Evolutionary conservation across 1,140 invertebrate genomes (phyloP).

Genomic region (Metaphire vulgaris): DNA sequence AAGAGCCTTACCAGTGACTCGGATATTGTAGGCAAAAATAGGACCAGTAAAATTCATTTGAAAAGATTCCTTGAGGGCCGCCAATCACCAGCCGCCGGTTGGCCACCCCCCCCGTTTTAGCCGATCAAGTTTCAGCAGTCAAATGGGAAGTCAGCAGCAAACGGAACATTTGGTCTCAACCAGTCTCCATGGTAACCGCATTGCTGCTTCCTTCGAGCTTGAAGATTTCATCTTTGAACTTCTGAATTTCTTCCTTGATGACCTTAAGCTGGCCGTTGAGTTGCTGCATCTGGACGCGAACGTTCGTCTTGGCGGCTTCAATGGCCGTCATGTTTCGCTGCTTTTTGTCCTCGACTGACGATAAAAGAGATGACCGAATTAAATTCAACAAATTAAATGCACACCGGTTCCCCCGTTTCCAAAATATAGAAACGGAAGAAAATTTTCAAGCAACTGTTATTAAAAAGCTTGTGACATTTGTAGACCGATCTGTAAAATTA

Average conservation of each 20-base stretch:
- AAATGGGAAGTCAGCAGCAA: too few species aligned
- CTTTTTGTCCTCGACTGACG: slow-evolving; percentile 83
- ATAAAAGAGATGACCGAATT: slow-evolving; percentile 29
- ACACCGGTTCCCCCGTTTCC: neutral
- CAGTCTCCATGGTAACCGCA: neutral
- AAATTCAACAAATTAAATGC: slow-evolving; percentile 29
- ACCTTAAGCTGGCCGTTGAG: slow-evolving; percentile 80
- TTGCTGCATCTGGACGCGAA: slow-evolving; percentile 73
- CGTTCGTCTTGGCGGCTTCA: slow-evolving; percentile 71
- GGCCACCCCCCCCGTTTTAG: too few species aligned
- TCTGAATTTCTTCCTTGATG: slow-evolving; percentile 79
- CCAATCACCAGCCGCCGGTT: too few species aligned
- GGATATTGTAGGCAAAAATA: too few species aligned
- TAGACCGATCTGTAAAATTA: neutral
- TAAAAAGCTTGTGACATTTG: neutral
- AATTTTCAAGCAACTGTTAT: neutral
- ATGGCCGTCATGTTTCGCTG: slow-evolving; percentile 72
- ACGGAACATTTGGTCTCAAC: too few species aligned
- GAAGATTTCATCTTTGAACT: slow-evolving; percentile 78
- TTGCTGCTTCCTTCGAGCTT: slow-evolving; percentile 53
- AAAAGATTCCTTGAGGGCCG: too few species aligned
- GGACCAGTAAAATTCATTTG: too few species aligned
- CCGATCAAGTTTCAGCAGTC: too few species aligned
- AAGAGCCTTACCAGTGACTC: too few species aligned
- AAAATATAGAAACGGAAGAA: neutral